Percentiles rank a stretch among this genome's conserved stretches.
Conservation (phyloP, 2,888 invertebrate species). For the Dendrolimus houi region DNA sequence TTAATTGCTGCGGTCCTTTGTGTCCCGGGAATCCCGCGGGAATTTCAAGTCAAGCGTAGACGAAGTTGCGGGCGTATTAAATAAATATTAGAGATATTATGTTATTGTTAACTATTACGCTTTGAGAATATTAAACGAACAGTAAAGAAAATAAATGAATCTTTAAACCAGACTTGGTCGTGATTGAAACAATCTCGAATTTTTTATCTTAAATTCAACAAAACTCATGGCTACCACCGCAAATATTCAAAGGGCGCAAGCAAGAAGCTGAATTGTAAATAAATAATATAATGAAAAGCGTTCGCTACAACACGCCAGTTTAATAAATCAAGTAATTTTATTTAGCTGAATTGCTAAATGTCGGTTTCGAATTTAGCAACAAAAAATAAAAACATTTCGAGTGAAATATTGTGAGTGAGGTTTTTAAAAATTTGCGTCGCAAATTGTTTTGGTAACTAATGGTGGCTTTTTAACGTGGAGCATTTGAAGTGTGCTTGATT, state of each 20-base stretch:
- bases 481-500: background rate
- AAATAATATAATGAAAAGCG: conserved; percentile 43
- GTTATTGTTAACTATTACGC: no score
- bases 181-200: background rate
- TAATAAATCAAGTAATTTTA: conserved; percentile 7
- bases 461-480: background rate
- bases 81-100: no score
- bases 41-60: no score
- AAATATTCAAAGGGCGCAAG: conserved; percentile 28
- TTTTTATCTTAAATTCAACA: background rate
- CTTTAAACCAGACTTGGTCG: no score
- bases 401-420: background rate
- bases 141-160: no score
- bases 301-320: conserved; percentile 10
- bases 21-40: no score
- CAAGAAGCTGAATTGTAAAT: conserved; percentile 47
- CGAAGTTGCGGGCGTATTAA: no score
- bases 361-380: background rate
- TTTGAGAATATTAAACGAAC: no score
- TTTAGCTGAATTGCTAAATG: conserved; percentile 4
- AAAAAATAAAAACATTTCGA: background rate
- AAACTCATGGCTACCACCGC: conserved; percentile 14
- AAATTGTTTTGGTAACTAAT: background rate
- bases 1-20: no score
- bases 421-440: background rate